These are phyloP conservation scores for Drosophila multiciliata DNA, from an alignment of 2,888 invertebrate species.

Conservation along the genomic window DNA sequence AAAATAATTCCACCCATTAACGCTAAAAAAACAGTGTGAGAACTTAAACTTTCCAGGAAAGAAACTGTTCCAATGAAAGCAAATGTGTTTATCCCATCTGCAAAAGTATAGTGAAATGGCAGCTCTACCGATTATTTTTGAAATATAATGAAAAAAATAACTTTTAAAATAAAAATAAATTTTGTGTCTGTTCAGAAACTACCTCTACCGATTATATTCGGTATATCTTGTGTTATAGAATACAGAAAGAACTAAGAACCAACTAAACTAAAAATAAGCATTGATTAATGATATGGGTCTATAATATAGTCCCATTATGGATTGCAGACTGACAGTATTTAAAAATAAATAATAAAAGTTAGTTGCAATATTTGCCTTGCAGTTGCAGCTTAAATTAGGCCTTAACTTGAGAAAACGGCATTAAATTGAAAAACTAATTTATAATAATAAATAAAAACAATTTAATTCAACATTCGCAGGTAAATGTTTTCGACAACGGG, in stretches of 20 bases:
- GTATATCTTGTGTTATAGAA: not conserved
- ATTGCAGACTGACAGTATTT: too few relatives aligned
- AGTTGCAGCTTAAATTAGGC: not conserved
- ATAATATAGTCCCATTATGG: not conserved
- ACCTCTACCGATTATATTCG: not conserved
- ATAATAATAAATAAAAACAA: not conserved
- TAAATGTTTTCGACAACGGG: slow-evolving; percentile 94
- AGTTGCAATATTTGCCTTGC: not conserved
- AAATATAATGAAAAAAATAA: too few relatives aligned
- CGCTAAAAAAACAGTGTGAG: not conserved
- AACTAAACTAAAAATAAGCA: not conserved
- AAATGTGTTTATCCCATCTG: not conserved
- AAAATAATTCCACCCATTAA: not conserved
- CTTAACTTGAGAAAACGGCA: not conserved
- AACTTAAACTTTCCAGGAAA: not conserved
- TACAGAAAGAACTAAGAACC: not conserved
- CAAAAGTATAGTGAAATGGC: too few relatives aligned
- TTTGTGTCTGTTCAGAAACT: not conserved
- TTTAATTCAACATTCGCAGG: slow-evolving; percentile 85
- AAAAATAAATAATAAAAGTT: not conserved
- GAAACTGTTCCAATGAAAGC: too few relatives aligned
- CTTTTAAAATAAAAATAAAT: too few relatives aligned
- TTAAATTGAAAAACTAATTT: not conserved
- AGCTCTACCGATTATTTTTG: too few relatives aligned
- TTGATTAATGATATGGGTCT: not conserved